Evolutionary conservation across 64 coral and sea anemone species (phyloP), one percentile per base, ranked within the genome.

Genomic region (Stichodactyla mertensii): DNA sequence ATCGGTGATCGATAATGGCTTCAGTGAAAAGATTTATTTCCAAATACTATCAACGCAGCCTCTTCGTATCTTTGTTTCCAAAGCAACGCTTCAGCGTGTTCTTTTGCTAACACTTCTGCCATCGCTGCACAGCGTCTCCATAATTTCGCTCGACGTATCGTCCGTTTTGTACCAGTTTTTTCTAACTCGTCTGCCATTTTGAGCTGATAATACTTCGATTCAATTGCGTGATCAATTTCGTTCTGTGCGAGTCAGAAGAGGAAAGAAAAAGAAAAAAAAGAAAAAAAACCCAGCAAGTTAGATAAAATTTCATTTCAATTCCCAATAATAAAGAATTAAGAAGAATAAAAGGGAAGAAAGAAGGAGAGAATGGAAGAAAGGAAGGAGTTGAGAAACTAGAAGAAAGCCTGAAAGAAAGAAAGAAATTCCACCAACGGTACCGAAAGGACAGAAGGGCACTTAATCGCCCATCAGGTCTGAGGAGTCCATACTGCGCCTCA

Each of bases 81-180:
- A 74, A 93, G 36, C 19, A 52, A 23, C 1, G 60, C 80, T 18
- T 90, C 79, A 18, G 94, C 52, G 26, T 93, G 89, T 86, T 96
- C 94, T 12, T 90, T 92, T 0, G 85, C 91, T 6, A 96, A 71
- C 15, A 89, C 88, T 66, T 93, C 94, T 1, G 94, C 88, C 94
- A 93, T 96, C 26, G 91, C 91, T 20, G 94, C 94, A 77, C 94
- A 96, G 15, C 94, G 57, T 36, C 94, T 79, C 88, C 87, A 93
- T 64, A 96, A 16, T 9, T 96, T 96, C 12, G 94, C 94, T 93
- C 88, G 82, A 16, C 94, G 86, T 4, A 88, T 16, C 10, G 69
- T 79, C 0, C 51, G n/a, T 52, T 69, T 77, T 22, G 78, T 82
- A 26, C 91, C 88, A 10, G 87, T 57, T 20, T 88, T 96, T 31